Evolutionary conservation across 2,888 invertebrate genomes (phyloP), one percentile per base, ranked within the genome.

Genomic region (Monochamus alternatus): DNA sequence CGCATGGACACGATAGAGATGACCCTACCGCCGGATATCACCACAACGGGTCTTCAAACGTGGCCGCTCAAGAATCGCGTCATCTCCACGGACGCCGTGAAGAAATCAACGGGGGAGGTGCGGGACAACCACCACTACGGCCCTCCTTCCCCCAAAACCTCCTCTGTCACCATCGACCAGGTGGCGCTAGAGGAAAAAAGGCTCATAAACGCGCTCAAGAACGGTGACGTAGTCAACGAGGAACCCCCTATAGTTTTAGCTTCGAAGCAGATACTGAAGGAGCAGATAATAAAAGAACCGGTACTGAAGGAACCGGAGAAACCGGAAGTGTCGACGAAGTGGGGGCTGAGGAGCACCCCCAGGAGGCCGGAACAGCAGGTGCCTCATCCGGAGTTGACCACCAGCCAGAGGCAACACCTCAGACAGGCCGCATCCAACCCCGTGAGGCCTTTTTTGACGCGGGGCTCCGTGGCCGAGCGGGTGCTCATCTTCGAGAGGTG

Each of bases 401-500:
- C 90, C 32, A 92, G 91, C 80, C 92, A 92, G 85, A 90, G 91
- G 81, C 92, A 91, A 81, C 92, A 93, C 82, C 90, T 89, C 44
- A 81, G 89, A 59, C 88, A 87, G 78, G 85, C 86, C 32, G 86
- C 88, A n/a, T 85, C 88, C 38, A 93, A 92, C 87, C 95, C 96
- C 5, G 94, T 96, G 74, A 91, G 96, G 68, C 96, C 96, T 14
- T 96, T 96, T 89, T 91, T 97, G 71, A 96, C 96, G 59, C 92
- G 97, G 76, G 97, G 97, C 32, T 97, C 97, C 5, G 97, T 97
- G 3, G 97, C 97, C 32, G 97, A 97, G 87, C 91, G 97, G 65
- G 97, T 97, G 79, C 92, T 97, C 80, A 95, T 97, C 89, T 97
- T 97, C 87, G 97, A 97, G 89, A 94, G 95, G 88, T 96, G 96